Conservation (phyloP, 2,797 vertebrate genomes). For the Helarctos malayanus region DNA sequence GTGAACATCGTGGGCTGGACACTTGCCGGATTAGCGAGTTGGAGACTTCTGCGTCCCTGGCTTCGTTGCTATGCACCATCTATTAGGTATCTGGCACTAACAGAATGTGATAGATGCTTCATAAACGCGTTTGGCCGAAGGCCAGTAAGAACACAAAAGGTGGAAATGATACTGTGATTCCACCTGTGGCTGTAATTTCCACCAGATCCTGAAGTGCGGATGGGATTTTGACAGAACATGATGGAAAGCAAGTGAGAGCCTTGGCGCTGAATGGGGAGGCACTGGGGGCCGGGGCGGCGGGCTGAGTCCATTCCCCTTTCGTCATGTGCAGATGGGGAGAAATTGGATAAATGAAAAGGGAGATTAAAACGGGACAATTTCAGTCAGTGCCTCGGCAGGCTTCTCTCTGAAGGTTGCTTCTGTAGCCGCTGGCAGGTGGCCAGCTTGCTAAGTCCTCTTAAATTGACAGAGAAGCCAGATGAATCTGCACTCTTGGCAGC, state of each 20-base stretch:
- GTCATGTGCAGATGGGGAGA: conserved; percentile 77
- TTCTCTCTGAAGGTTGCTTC: conserved; percentile 75
- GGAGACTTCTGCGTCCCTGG: neutral
- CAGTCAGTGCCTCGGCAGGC: conserved; percentile 74
- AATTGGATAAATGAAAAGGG: conserved; percentile 80
- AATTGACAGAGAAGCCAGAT: conserved; percentile 85
- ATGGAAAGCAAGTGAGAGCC: neutral
- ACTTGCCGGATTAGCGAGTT: neutral
- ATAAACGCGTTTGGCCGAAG: neutral
- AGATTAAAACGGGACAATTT: conserved; percentile 75
- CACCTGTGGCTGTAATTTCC: neutral
- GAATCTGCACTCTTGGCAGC: conserved; percentile 81
- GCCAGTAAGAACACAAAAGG: neutral
- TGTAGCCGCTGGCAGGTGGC: conserved; percentile 79
- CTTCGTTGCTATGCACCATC: neutral
- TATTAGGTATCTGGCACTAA: neutral
- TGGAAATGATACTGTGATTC: neutral
- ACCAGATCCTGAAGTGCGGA: neutral
- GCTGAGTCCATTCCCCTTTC: conserved; percentile 48
- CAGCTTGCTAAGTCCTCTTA: conserved; percentile 83
- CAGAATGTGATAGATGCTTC: neutral
- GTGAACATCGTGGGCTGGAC: neutral
- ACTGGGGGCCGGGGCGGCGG: neutral
- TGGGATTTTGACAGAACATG: neutral
- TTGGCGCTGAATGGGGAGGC: neutral